These are phyloP conservation scores for Acromyrmex charruanus DNA, from an alignment of 1,140 invertebrate species.

Conservation along the genomic window DNA sequence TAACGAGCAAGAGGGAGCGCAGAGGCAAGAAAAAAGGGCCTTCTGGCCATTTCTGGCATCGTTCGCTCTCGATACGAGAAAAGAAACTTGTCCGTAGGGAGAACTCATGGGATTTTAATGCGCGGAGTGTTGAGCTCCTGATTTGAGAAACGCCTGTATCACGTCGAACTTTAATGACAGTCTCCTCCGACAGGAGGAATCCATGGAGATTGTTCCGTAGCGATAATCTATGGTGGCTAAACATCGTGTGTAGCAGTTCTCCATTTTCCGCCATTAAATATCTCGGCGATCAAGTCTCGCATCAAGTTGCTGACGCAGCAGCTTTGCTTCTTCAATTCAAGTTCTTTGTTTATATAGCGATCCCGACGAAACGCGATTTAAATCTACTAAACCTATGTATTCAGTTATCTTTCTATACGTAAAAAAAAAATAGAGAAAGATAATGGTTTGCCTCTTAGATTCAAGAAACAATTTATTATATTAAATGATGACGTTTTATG, in stretches of 20 bases:
- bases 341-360: not conserved
- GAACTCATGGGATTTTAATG: not conserved
- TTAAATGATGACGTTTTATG: not conserved
- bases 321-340: not conserved
- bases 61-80: not conserved
- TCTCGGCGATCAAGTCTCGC: not conserved
- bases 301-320: slow-evolving; percentile 18
- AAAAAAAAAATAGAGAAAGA: not conserved
- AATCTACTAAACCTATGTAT: no score
- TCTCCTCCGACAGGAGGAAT: not conserved
- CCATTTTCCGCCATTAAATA: slow-evolving; percentile 10
- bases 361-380: not conserved
- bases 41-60: not conserved
- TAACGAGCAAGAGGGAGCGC: not conserved
- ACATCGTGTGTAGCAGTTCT: not conserved
- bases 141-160: not conserved
- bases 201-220: not conserved
- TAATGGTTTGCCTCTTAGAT: not conserved
- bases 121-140: no score
- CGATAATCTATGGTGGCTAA: not conserved
- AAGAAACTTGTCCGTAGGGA: not conserved
- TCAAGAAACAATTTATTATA: not conserved
- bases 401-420: not conserved
- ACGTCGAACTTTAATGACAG: not conserved
- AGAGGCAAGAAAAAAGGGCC: not conserved